phyloP scores from a whole-genome alignment of 2,888 invertebrate genomes.

The Drosophila siamana region DNA sequence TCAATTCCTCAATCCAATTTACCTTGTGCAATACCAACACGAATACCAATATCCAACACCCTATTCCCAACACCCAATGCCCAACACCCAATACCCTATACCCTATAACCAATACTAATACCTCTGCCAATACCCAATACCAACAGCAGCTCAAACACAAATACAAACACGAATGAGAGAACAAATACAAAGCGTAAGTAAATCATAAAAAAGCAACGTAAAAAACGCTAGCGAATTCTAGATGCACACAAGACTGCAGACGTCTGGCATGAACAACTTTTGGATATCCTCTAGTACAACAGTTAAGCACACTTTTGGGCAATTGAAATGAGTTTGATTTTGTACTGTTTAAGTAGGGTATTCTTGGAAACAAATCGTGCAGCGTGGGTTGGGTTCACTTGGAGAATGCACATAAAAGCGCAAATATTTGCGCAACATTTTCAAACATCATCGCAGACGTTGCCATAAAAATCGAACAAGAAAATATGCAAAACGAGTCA shows the following conservation, averaged over 20 bases:
- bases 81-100: neutral
- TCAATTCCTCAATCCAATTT: constrained; percentile 80
- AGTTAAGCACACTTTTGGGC: neutral
- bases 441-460: constrained; percentile 64
- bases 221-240: constrained; percentile 47
- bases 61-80: constrained; percentile 31
- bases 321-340: neutral
- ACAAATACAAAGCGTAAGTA: constrained; percentile 71
- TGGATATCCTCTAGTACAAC: constrained; percentile 20
- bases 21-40: constrained; percentile 64
- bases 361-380: too few relatives aligned
- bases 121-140: constrained; percentile 15
- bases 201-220: constrained; percentile 59
- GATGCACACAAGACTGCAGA: constrained; percentile 51
- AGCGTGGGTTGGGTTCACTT: constrained; percentile 14
- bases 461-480: constrained; percentile 76
- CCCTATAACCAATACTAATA: neutral
- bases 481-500: constrained; percentile 75
- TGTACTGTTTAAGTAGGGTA: neutral
- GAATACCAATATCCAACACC: constrained; percentile 33
- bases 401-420: constrained; percentile 75
- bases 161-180: constrained; percentile 41
- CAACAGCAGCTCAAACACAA: constrained; percentile 23
- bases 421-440: constrained; percentile 79
- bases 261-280: neutral